These are phyloP conservation scores for Hirtodrosophila histrioides DNA, from an alignment of 2,888 invertebrate species.

Conservation along the genomic window DNA sequence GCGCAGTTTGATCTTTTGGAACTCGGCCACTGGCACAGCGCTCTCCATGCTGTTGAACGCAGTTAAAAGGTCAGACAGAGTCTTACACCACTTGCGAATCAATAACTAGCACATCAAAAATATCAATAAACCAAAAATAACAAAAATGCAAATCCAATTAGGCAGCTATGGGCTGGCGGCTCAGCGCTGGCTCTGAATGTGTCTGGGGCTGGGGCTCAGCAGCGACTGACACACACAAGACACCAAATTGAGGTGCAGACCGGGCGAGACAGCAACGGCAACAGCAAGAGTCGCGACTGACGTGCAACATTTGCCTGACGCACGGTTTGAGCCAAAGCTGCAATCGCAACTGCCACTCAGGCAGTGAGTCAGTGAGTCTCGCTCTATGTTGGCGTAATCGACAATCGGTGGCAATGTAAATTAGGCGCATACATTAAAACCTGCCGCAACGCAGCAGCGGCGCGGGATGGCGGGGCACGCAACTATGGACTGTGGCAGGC, in stretches of 20 bases:
- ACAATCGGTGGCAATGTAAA: constrained; percentile 75
- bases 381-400: constrained; percentile 52
- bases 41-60: constrained; percentile 55
- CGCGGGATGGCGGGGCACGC: constrained; percentile 29
- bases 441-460: neutral
- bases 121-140: constrained; percentile 35
- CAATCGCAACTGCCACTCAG: constrained; percentile 64
- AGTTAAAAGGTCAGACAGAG: constrained; percentile 1
- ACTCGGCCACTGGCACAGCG: constrained; percentile 72
- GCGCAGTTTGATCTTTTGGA: constrained; percentile 78
- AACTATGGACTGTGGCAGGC: constrained; percentile 62
- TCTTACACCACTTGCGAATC: constrained; percentile 50
- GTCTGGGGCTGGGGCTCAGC: constrained; percentile 63
- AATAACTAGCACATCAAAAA: constrained; percentile 45
- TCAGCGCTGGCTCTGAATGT: constrained; percentile 29
- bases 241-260: constrained; percentile 51
- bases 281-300: constrained; percentile 50
- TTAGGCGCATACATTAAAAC: constrained; percentile 65
- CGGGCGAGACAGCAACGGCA: constrained; percentile 34
- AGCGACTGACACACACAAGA: constrained; percentile 62
- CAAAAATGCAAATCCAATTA: constrained; percentile 76
- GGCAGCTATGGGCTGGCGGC: constrained; percentile 35
- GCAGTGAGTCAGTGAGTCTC: constrained; percentile 27
- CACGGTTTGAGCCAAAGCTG: constrained; percentile 56
- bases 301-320: constrained; percentile 73